Evolutionary conservation across 2,797 vertebrate genomes (phyloP).

Genomic region (Pseudopleuronectes americanus): DNA sequence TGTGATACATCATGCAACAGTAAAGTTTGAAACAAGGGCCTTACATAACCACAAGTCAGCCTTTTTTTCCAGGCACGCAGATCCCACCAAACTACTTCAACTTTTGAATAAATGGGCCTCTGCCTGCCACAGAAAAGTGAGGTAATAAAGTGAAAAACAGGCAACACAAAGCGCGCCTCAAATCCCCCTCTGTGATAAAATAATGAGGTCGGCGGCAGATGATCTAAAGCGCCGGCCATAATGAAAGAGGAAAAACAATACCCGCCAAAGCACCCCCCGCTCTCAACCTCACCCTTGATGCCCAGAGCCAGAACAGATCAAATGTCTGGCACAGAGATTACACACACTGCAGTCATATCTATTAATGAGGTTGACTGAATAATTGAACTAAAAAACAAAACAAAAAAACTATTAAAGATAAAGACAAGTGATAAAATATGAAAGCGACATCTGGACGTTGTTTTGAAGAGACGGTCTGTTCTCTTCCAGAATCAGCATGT

Average conservation of each 20-base stretch:
- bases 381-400: constrained; percentile 62
- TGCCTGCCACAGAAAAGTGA: constrained; percentile 25
- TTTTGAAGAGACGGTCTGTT: constrained; percentile 45
- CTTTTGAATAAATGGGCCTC: constrained; percentile 19
- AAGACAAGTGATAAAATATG: constrained; percentile 68
- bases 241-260: constrained; percentile 67
- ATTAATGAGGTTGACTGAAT: constrained; percentile 75
- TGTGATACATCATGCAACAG: constrained; percentile 39
- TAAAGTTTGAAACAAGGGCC: not conserved
- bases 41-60: constrained; percentile 40
- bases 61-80: not conserved
- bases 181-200: constrained; percentile 57
- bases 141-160: constrained; percentile 48
- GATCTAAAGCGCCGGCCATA: constrained; percentile 56
- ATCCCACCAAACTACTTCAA: constrained; percentile 28
- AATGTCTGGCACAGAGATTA: constrained; percentile 68
- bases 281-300: constrained; percentile 10
- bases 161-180: constrained; percentile 20
- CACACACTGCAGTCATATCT: constrained; percentile 55
- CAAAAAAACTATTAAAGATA: constrained; percentile 54
- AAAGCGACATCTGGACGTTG: constrained; percentile 66
- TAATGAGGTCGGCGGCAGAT: constrained; percentile 61
- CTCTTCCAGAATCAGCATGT: constrained; percentile 32
- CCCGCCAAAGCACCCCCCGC: constrained; percentile 35
- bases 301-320: constrained; percentile 63